These are phyloP conservation scores for Metellina segmentata DNA, from an alignment of 2,888 invertebrate genomes.

Conservation along the genomic window DNA sequence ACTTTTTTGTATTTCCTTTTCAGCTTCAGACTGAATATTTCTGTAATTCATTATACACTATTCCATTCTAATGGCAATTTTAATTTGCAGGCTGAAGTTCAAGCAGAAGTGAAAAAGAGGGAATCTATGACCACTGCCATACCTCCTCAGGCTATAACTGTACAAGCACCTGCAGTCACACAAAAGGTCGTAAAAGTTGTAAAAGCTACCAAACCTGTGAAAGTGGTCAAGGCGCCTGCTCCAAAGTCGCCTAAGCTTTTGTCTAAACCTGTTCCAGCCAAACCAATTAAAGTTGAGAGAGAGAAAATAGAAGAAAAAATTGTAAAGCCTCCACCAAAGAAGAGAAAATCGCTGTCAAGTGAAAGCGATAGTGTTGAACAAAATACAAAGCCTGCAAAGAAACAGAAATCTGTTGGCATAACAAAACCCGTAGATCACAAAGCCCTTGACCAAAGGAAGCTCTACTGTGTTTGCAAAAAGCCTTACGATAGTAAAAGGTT, in stretches of 20 bases:
- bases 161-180: constrained; percentile 45
- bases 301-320: constrained; percentile 62
- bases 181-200: constrained; percentile 40
- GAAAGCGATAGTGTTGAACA: constrained; percentile 70
- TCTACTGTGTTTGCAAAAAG: constrained; percentile 93
- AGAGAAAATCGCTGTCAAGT: constrained; percentile 76
- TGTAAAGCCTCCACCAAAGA: constrained; percentile 74
- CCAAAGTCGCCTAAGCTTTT: constrained; percentile 7
- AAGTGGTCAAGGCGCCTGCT: not conserved
- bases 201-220: constrained; percentile 28
- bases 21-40: not conserved
- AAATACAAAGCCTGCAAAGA: constrained; percentile 70
- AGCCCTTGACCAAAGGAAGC: constrained; percentile 74
- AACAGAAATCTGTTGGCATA: constrained; percentile 72
- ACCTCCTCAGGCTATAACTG: constrained; percentile 60
- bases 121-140: constrained; percentile 56
- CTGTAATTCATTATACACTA: not conserved
- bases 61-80: not conserved
- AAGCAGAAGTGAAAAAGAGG: constrained; percentile 77
- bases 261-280: not conserved
- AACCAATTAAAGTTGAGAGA: constrained; percentile 29
- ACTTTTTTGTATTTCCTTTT: not conserved
- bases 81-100: constrained; percentile 60
- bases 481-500: constrained; percentile 97
- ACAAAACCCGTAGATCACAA: constrained; percentile 69